Percentiles rank a stretch among this genome's conserved stretches.
Evolutionary conservation across 1,140 invertebrate genomes (phyloP).

Genomic region (Carposina sasakii): DNA sequence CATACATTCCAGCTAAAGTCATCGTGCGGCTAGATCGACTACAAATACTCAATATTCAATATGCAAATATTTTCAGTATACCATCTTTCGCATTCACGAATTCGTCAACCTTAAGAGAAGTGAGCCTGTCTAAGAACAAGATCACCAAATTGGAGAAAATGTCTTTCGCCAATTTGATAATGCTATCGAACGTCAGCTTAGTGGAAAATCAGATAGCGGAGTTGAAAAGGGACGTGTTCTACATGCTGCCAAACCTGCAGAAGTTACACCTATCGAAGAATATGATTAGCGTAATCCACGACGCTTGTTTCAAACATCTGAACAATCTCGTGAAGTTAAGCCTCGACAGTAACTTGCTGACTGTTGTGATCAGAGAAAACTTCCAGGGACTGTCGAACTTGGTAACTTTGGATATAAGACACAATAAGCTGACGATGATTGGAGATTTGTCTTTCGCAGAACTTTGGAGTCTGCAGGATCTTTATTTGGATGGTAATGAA

Average conservation of each 20-base stretch:
- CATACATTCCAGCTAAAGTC: constrained; percentile 79
- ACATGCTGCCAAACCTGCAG: constrained; percentile 78
- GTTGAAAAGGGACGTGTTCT: constrained; percentile 81
- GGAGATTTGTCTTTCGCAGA: constrained; percentile 83
- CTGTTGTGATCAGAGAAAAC: constrained; percentile 78
- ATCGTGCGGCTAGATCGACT: constrained; percentile 79
- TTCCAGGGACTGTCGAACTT: constrained; percentile 81
- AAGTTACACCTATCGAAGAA: constrained; percentile 80
- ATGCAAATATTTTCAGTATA: constrained; percentile 80
- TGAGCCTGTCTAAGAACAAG: constrained; percentile 79
- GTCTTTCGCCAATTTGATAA: constrained; percentile 79
- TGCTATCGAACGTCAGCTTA: constrained; percentile 78
- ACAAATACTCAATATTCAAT: constrained; percentile 78
- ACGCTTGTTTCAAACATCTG: constrained; percentile 81
- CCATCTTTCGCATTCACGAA: constrained; percentile 82
- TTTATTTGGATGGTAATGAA: constrained; percentile 83
- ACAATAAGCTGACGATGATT: constrained; percentile 81
- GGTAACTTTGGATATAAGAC: constrained; percentile 77
- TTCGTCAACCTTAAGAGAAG: constrained; percentile 77
- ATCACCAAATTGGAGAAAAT: constrained; percentile 78
- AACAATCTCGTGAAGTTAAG: constrained; percentile 78
- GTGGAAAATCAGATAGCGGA: constrained; percentile 82
- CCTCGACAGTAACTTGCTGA: constrained; percentile 80
- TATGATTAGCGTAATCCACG: constrained; percentile 80
- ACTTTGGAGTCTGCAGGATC: constrained; percentile 79